Evolutionary conservation across 1,140 invertebrate species (phyloP).

Genomic region (Nasonia vitripennis): DNA sequence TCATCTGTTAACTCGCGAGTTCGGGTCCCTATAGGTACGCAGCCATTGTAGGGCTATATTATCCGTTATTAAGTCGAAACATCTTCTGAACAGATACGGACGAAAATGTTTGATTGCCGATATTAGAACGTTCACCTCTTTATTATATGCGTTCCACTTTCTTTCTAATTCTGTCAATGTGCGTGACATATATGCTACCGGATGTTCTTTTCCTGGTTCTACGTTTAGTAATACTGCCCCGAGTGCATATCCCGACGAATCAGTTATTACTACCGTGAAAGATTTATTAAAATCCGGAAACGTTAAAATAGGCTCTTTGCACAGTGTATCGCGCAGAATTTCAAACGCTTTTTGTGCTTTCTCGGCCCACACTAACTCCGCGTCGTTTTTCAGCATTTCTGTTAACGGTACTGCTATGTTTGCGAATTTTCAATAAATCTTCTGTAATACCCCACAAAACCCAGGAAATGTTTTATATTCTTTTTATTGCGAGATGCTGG

Average conservation of each 20-base stretch:
- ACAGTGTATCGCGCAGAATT: too few relatives aligned
- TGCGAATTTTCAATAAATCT: too few relatives aligned
- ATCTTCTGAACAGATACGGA: slow-evolving; percentile 66
- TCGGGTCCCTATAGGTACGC: slow-evolving; percentile 62
- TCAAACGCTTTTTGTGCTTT: too few relatives aligned
- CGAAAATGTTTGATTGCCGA: slow-evolving; percentile 65
- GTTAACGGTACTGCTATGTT: too few relatives aligned
- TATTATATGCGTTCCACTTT: background rate
- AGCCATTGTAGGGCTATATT: slow-evolving; percentile 69
- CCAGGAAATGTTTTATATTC: too few relatives aligned
- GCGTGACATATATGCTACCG: too few relatives aligned
- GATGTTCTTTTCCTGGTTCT: background rate
- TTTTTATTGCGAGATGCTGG: too few relatives aligned
- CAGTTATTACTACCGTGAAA: background rate
- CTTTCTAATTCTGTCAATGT: too few relatives aligned
- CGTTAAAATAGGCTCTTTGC: background rate
- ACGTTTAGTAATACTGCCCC: background rate
- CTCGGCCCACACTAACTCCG: too few relatives aligned
- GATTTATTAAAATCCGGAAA: background rate
- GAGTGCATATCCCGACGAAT: background rate
- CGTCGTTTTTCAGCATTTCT: too few relatives aligned
- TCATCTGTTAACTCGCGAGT: slow-evolving; percentile 43
- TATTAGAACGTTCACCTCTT: background rate
- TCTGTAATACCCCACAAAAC: too few relatives aligned
- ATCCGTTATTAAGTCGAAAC: slow-evolving; percentile 72